A percentile compares a stretch with the other conserved stretches of the same genome.
phyloP scores from a whole-genome alignment of 1,140 invertebrate genomes.

The Zophobas atratus region DNA sequence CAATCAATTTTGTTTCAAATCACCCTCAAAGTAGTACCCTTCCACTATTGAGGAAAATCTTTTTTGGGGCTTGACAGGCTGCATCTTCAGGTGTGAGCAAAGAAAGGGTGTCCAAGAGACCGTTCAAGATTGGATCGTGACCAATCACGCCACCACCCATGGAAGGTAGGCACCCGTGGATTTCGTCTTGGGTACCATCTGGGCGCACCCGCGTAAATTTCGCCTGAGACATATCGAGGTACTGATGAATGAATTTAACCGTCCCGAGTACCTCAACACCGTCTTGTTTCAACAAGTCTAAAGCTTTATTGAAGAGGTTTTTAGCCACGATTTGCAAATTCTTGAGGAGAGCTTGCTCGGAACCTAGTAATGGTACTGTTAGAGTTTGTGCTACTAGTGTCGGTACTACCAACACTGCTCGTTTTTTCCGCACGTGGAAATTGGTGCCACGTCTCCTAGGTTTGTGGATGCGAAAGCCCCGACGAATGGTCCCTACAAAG shows the following conservation, averaged over 20 bases:
- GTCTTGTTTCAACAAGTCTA: constrained; percentile 70
- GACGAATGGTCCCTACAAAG: constrained; percentile 84
- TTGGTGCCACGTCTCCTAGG: constrained; percentile 93
- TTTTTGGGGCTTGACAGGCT: constrained; percentile 85
- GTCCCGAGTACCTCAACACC: constrained; percentile 78
- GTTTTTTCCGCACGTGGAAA: constrained; percentile 73
- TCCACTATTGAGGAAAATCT: constrained; percentile 90
- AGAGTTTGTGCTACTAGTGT: constrained; percentile 80
- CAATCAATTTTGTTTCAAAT: not conserved
- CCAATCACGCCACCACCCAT: constrained; percentile 96
- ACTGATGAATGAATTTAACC: constrained; percentile 83
- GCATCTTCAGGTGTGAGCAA: constrained; percentile 86
- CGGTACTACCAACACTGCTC: constrained; percentile 83
- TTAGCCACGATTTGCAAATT: constrained; percentile 91
- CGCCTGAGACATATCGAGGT: constrained; percentile 85
- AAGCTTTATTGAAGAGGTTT: constrained; percentile 81
- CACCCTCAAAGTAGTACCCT: constrained; percentile 72
- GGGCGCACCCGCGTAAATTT: constrained; percentile 74
- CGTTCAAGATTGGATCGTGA: constrained; percentile 79
- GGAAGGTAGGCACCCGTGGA: constrained; percentile 83
- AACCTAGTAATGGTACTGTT: constrained; percentile 90
- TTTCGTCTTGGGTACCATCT: constrained; percentile 69
- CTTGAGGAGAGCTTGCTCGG: constrained; percentile 90
- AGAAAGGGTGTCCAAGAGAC: constrained; percentile 83
- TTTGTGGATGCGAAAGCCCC: constrained; percentile 92